phyloP scores from a whole-genome alignment of 2,113 vertebrate species.

The Lepus europaeus region DNA sequence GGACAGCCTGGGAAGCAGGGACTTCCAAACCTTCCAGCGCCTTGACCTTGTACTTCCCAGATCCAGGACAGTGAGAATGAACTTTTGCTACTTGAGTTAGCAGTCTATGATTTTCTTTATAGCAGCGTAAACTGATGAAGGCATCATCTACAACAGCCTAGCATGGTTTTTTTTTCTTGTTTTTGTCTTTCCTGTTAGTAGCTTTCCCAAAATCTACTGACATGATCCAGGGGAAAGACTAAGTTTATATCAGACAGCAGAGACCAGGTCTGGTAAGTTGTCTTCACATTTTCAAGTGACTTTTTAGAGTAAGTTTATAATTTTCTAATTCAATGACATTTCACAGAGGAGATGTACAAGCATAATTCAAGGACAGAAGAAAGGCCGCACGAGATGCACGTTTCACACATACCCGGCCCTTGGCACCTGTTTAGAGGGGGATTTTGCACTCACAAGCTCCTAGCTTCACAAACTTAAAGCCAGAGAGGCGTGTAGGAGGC shows the following conservation, averaged over 20 bases:
- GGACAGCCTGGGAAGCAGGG: not conserved
- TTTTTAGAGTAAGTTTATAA: not conserved
- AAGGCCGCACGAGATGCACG: not conserved
- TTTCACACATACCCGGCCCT: too few species aligned
- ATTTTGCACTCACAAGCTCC: too few species aligned
- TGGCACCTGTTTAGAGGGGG: too few species aligned
- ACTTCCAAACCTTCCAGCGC: not conserved
- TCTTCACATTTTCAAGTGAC: slow-evolving; percentile 34
- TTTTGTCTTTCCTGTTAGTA: not conserved
- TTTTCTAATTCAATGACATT: slow-evolving; percentile 19
- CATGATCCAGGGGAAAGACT: not conserved
- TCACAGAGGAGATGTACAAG: not conserved
- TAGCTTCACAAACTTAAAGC: too few species aligned
- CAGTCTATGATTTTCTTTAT: too few species aligned
- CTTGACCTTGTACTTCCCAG: not conserved
- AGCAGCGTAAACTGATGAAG: not conserved
- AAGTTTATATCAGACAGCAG: not conserved
- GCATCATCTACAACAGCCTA: not conserved
- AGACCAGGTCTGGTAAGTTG: not conserved
- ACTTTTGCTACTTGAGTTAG: too few species aligned
- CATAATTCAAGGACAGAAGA: not conserved
- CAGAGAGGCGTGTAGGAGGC: not conserved
- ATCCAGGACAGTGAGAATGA: not conserved
- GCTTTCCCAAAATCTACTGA: not conserved
- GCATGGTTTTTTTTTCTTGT: not conserved